A percentile compares a stretch with the other conserved stretches of the same genome.
Evolutionary conservation across 2,888 invertebrate species (phyloP).

Genomic region (Platerodrilus igneus): DNA sequence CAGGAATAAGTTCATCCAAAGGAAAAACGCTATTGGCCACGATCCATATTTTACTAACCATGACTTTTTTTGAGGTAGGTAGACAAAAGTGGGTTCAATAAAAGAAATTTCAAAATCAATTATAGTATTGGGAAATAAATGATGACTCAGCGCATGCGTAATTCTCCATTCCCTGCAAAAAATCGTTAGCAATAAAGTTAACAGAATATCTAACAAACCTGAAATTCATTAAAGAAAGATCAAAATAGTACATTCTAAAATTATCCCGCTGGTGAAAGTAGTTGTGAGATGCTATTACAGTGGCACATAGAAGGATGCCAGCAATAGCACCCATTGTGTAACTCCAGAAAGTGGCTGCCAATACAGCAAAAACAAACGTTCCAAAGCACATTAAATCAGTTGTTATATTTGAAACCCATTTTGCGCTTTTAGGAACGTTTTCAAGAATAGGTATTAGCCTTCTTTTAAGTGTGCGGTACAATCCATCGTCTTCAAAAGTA

Average conservation of each 20-base stretch:
- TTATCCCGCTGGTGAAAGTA: conserved; percentile 72
- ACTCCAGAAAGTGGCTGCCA: conserved; percentile 40
- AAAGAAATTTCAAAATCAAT: conserved; percentile 68
- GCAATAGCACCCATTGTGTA: conserved; percentile 49
- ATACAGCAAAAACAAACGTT: conserved; percentile 40
- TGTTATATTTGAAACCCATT: conserved; percentile 43
- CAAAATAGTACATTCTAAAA: conserved; percentile 75
- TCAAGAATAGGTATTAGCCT: conserved; percentile 53
- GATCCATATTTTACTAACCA: conserved; percentile 51
- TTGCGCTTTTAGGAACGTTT: conserved; percentile 48
- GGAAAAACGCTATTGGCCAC: conserved; percentile 50
- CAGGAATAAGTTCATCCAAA: conserved; percentile 28
- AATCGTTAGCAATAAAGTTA: not conserved
- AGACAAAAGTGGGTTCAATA: conserved; percentile 64
- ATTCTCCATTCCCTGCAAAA: conserved; percentile 49
- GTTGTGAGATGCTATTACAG: conserved; percentile 65
- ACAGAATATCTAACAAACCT: conserved; percentile 45
- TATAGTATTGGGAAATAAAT: conserved; percentile 71
- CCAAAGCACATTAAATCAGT: conserved; percentile 44
- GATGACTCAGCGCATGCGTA: conserved; percentile 73
- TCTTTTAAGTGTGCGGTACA: conserved; percentile 65
- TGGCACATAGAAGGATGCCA: conserved; percentile 57
- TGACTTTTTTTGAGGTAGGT: conserved; percentile 58
- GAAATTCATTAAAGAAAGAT: conserved; percentile 62
- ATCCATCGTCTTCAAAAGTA: conserved; percentile 69